Base-by-base conservation (phyloP, 2,888 invertebrate genomes). In the Conops quadrifasciatus region DNA sequence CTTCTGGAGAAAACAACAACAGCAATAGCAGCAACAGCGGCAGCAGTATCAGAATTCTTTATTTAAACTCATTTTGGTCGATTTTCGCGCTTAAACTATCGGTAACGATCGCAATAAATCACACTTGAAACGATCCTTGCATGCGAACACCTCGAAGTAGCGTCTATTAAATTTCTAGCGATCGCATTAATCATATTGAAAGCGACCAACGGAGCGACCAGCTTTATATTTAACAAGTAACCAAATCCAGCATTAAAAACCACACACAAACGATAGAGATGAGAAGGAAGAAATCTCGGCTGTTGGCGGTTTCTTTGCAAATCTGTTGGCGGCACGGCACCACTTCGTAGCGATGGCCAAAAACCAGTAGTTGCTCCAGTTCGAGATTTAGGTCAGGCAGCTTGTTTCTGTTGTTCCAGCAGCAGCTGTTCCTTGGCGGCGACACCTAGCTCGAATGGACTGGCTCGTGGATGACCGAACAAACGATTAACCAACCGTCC, bases 331-430 rank as follows among this genome's bases (percentile, higher is more conserved):
- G 36, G 36, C 36, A 36, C n/a, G n/a, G n/a, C n/a, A 36, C 36
- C 9, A 36, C 53, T 58, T 58, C 28, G 15, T 36, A 28, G 7
- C 11, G 28, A 15, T 26, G 51, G 43, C 45, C 45, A 68, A 68
- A 36, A 62, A 68, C 62, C 68, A 68, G 68, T 68, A 68, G 68
- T 68, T 68, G 68, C 68, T 68, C 68, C 68, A 68, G 62, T 62
- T 68, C 43, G 16, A 2, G 58, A 59, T 68, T 62, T 68, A 21
- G 68, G 68, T 68, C 68, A 68, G 60, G 62, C 51, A 36, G 28
- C 58, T 24, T 24, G 24, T 26, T 58, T 11, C 24, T 58, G 1
- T 28, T n/a, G 5, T 21, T 7, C 28, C 28, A 26, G 58, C 58
- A 26, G 58, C 28, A 28, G 58, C 58, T 24, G 26, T 26, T 15